Conservation (phyloP, 2,888 invertebrate genomes). For the Dynastes maya region DNA sequence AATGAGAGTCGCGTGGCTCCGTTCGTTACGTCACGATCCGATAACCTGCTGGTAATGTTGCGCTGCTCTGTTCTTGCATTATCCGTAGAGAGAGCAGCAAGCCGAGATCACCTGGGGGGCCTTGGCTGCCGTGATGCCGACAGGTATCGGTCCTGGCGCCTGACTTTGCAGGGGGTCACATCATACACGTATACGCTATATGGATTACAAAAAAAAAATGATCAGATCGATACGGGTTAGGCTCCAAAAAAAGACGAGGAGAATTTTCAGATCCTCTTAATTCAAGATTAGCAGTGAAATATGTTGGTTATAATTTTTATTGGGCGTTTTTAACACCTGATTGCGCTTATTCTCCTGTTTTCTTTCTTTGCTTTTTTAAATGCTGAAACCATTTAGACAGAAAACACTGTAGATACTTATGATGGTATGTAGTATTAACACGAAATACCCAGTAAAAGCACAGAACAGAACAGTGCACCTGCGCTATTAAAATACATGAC, state of each 20-base stretch:
- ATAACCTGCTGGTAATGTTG: constrained; percentile 42
- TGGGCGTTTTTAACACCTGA: background rate
- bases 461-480: too few relatives aligned
- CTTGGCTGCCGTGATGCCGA: constrained; percentile 11
- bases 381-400: background rate
- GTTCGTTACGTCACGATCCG: constrained; percentile 34
- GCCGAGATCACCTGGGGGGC: constrained; percentile 30
- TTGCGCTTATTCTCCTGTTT: background rate
- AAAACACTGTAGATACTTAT: background rate
- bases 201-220: background rate
- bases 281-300: constrained; percentile 6
- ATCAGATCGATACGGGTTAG: background rate
- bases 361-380: background rate
- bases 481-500: too few relatives aligned
- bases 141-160: constrained; percentile 39
- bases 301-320: constrained; percentile 1
- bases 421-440: too few relatives aligned
- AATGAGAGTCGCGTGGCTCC: constrained; percentile 53
- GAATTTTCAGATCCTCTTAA: constrained; percentile 2
- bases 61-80: constrained; percentile 13
- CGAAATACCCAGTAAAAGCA: too few relatives aligned
- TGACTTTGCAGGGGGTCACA: constrained; percentile 38
- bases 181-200: constrained; percentile 10
- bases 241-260: constrained; percentile 8
- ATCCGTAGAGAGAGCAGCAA: constrained; percentile 6